Conservation (phyloP, 2,888 invertebrate species). For the Empis stercorea region DNA sequence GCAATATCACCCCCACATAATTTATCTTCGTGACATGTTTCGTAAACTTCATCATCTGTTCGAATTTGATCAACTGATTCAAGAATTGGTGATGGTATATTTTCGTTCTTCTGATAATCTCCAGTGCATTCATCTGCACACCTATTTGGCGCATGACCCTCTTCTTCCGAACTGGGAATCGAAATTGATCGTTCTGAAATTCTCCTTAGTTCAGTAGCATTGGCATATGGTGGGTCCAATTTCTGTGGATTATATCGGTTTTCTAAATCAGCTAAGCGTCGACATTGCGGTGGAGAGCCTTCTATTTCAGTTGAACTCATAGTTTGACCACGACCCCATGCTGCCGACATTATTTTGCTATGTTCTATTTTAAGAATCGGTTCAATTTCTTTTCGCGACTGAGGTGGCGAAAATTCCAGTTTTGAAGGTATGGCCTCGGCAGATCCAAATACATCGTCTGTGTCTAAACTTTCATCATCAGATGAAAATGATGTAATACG, state of each 20-base stretch:
- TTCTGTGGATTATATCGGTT: constrained; percentile 49
- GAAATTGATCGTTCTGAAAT: constrained; percentile 64
- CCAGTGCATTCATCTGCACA: constrained; percentile 43
- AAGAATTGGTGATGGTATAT: constrained; percentile 49
- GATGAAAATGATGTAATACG: constrained; percentile 64
- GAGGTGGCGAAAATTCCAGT: constrained; percentile 61
- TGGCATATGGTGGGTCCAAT: constrained; percentile 48
- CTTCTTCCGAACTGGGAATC: constrained; percentile 63
- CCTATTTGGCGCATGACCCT: constrained; percentile 48
- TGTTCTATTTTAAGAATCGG: constrained; percentile 60
- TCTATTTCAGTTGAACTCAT: constrained; percentile 70
- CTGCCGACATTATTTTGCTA: constrained; percentile 52
- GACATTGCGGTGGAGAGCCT: constrained; percentile 60
- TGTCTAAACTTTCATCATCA: constrained; percentile 63
- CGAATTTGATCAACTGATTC: constrained; percentile 48
- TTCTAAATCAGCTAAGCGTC: constrained; percentile 49
- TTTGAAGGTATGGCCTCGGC: constrained; percentile 60
- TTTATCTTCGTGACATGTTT: constrained; percentile 34
- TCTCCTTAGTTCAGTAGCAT: constrained; percentile 52
- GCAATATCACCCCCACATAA: constrained; percentile 45
- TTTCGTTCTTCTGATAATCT: constrained; percentile 46
- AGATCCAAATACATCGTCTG: constrained; percentile 64
- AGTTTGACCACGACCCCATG: constrained; percentile 54
- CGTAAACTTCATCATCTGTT: constrained; percentile 42
- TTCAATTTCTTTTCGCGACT: constrained; percentile 61